Evolutionary conservation across 2,797 vertebrate genomes (phyloP), one percentile per base, ranked within the genome.

Genomic region (Heterohyrax brucei): DNA sequence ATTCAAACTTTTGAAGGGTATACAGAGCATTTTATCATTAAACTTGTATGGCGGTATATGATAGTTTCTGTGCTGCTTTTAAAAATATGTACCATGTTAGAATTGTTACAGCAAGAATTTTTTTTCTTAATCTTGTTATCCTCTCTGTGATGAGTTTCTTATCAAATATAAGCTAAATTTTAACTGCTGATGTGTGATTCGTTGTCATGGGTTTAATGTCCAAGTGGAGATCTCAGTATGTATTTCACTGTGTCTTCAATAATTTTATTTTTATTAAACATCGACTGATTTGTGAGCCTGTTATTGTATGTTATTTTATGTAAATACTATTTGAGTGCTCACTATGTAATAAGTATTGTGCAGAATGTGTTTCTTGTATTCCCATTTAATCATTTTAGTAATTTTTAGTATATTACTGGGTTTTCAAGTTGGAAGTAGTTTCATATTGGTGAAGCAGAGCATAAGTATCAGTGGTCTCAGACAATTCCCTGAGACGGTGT

Each of bases 401-500:
- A 85, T 84, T 95, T 92, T 85, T 44, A 50, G 53, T 50, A 16
- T 87, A 28, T 50, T 26, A 26, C 21, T 87, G n/a, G 76, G 18
- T 90, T 95, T 96, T 87, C n/a, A 91, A 56, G 19, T 85, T 79
- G 30, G 28, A 75, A 44, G 39, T 64, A 53, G 59, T 88, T 93
- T 94, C 82, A 66, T 4, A 28, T n/a, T 82, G 44, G 21, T 26
- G 73, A 19, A 64, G 30, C 53, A 81, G 24, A 93, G 53, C 85
- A 77, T 24, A 1, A 21, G 12, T 62, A 48, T 50, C 10, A 30
- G 39, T 88, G 62, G 82, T 82, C 73, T 76, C n/a, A 94, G 94
- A 28, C 82, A 62, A 72, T 80, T 91, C 30, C 16, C n/a, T 88
- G 33, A 83, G 46, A 96, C 87, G 80, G 44, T 68, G 28, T 84